phyloP scores from a whole-genome alignment of 2,113 vertebrate species.

The Climacteris rufus region DNA sequence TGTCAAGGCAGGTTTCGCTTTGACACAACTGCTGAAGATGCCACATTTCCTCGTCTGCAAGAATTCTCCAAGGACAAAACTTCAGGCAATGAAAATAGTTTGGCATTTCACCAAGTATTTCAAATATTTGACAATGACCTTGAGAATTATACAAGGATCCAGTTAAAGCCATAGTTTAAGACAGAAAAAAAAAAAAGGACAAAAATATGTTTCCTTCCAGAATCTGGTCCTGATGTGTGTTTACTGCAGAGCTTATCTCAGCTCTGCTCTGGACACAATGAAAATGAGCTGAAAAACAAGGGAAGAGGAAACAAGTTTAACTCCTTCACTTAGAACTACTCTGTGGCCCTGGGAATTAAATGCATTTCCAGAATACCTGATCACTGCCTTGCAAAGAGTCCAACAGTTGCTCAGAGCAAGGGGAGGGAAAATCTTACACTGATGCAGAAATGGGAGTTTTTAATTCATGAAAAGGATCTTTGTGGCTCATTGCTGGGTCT shows the following conservation, averaged over 20 bases:
- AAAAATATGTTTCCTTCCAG: not conserved
- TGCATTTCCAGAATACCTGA: not conserved
- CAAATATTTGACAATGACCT: conserved; percentile 53
- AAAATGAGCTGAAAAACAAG: not conserved
- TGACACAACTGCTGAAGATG: not conserved
- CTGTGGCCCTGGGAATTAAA: not conserved
- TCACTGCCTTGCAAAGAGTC: not conserved
- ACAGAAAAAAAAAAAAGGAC: not conserved
- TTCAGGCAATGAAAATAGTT: conserved; percentile 25
- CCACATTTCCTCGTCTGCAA: conserved; percentile 20
- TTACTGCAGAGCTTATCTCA: not conserved
- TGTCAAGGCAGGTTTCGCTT: not conserved
- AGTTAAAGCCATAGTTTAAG: not conserved
- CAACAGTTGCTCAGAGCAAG: not conserved
- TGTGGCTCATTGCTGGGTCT: not conserved
- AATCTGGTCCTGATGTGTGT: not conserved
- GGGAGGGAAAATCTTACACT: not conserved
- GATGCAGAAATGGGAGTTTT: not conserved
- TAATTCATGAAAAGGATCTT: not conserved
- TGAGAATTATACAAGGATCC: not conserved
- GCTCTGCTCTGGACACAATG: not conserved
- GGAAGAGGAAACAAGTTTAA: conserved; percentile 4
- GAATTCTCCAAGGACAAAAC: not conserved
- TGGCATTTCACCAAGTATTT: conserved; percentile 56
- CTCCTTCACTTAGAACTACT: not conserved